Conservation (phyloP, 2,113 vertebrate genomes). For the Charadrius vociferus region DNA sequence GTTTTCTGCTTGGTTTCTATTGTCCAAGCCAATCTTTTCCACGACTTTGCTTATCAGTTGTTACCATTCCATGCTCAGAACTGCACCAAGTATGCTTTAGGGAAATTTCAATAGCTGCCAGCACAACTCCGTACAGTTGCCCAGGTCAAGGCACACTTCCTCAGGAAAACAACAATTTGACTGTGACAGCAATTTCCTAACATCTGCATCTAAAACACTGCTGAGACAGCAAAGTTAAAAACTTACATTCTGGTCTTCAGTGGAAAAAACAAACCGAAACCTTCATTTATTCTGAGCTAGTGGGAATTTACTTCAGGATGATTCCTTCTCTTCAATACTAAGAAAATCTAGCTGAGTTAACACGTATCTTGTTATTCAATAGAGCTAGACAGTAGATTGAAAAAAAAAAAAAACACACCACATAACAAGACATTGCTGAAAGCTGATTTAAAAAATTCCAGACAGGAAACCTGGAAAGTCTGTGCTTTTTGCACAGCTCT, state of each 20-base stretch:
- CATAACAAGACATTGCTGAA: not conserved
- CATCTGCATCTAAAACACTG: slow-evolving; percentile 21
- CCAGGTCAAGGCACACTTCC: not conserved
- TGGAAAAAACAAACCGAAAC: not conserved
- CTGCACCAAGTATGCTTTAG: not conserved
- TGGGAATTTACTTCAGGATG: not conserved
- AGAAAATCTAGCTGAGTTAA: not conserved
- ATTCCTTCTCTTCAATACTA: not conserved
- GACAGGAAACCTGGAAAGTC: not conserved
- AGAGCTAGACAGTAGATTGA: not conserved
- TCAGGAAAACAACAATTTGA: slow-evolving; percentile 33
- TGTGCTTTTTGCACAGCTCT: not conserved
- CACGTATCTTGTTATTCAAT: not conserved
- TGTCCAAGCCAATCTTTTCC: not conserved
- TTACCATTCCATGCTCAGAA: not conserved
- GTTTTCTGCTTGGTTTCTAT: not conserved
- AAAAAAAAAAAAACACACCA: not conserved
- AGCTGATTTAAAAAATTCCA: not conserved
- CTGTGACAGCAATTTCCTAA: slow-evolving; percentile 16
- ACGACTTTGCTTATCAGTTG: not conserved
- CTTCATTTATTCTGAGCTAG: not conserved
- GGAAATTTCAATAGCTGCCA: not conserved
- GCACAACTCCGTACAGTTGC: not conserved
- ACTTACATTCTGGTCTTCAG: slow-evolving; percentile 19
- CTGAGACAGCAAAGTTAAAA: slow-evolving; percentile 51